Conservation (phyloP, 2,888 invertebrate species). For the Melieria omissa region DNA sequence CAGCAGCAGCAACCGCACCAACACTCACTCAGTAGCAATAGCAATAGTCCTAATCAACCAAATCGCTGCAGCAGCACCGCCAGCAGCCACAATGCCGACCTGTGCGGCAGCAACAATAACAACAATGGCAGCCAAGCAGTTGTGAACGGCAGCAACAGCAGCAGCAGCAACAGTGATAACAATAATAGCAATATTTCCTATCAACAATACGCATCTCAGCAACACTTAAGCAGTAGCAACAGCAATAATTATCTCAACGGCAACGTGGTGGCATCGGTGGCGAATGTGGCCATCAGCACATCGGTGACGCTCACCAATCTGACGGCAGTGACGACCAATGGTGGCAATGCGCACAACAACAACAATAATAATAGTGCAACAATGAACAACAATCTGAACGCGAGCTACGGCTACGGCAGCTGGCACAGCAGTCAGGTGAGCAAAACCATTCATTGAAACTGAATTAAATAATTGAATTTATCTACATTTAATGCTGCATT, state of each 20-base stretch:
- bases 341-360: constrained; percentile 41
- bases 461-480: neutral
- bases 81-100: constrained; percentile 57
- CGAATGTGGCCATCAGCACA: constrained; percentile 37
- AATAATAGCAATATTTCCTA: constrained; percentile 35
- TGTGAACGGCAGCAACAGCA: constrained; percentile 44
- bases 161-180: constrained; percentile 43
- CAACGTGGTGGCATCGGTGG: constrained; percentile 24
- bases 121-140: constrained; percentile 27
- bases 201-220: constrained; percentile 44
- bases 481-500: neutral
- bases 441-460: neutral
- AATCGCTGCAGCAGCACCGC: constrained; percentile 53
- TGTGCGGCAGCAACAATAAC: constrained; percentile 49
- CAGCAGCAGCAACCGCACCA: constrained; percentile 52
- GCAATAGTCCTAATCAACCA: constrained; percentile 60
- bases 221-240: constrained; percentile 40
- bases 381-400: constrained; percentile 43
- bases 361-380: constrained; percentile 45
- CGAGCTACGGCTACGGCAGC: constrained; percentile 59
- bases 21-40: constrained; percentile 55
- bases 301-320: constrained; percentile 41
- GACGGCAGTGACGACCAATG: constrained; percentile 44
- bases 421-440: constrained; percentile 67
- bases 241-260: constrained; percentile 44